phyloP scores from a whole-genome alignment of 2,113 vertebrate species.

The Plestiodon gilberti region DNA sequence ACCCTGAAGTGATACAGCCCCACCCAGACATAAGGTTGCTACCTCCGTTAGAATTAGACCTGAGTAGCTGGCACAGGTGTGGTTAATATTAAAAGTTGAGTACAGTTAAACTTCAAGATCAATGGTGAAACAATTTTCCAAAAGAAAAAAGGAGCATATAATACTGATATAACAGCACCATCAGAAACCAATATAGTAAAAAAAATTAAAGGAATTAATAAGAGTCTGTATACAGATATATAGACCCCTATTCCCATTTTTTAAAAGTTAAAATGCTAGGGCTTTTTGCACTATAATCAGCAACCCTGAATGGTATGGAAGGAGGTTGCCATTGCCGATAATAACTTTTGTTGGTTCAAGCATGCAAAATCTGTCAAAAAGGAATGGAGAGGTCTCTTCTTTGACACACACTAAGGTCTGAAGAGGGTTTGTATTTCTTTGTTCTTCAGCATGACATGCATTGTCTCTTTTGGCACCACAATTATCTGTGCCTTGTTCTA shows the following conservation, averaged over 20 bases:
- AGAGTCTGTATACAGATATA: not conserved
- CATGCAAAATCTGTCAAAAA: conserved; percentile 66
- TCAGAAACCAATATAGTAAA: not conserved
- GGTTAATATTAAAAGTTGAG: not conserved
- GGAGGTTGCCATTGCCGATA: conserved; percentile 40
- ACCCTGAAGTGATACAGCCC: not conserved
- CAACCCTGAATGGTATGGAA: conserved; percentile 37
- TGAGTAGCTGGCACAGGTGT: not conserved
- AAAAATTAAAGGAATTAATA: not conserved
- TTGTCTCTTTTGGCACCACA: conserved; percentile 59
- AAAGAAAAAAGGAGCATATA: not conserved
- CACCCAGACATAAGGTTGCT: not conserved
- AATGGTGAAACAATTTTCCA: not conserved
- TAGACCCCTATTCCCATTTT: conserved; percentile 38
- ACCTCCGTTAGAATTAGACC: not conserved
- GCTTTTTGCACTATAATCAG: conserved; percentile 31
- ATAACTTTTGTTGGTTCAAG: conserved; percentile 60
- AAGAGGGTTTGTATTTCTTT: conserved; percentile 55
- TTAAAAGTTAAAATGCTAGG: conserved; percentile 36
- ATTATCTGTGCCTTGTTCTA: conserved; percentile 64
- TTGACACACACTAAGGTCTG: conserved; percentile 53
- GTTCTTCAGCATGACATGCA: conserved; percentile 63
- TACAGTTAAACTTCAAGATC: not conserved
- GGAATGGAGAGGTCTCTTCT: conserved; percentile 57
- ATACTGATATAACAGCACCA: not conserved